A percentile compares a stretch with the other conserved stretches of the same genome.
Conservation (phyloP, 2,113 vertebrate species). For the Phyllostomus hastatus region DNA sequence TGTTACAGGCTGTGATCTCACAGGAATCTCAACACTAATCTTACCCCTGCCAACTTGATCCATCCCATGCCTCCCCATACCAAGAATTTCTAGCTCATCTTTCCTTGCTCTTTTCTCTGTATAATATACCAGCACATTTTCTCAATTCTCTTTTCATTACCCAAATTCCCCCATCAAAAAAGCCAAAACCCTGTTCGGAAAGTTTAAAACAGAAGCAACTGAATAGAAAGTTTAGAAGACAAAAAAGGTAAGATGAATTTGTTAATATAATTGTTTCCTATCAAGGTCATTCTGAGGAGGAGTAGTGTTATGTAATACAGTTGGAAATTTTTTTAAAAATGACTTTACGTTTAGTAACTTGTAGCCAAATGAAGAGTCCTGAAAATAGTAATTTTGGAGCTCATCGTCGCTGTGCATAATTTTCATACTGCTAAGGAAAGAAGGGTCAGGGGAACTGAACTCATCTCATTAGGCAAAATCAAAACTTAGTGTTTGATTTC, state of each 20-base stretch:
- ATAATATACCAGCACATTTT: not conserved
- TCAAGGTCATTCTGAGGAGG: not conserved
- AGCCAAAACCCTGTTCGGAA: not conserved
- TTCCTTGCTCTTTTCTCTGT: not conserved
- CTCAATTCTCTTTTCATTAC: not conserved
- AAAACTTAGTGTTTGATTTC: not conserved
- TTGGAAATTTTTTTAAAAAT: not conserved
- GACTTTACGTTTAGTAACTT: not conserved
- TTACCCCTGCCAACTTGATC: not conserved
- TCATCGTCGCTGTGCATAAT: not conserved
- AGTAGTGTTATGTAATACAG: not conserved
- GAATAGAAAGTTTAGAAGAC: not conserved
- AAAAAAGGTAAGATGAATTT: not conserved
- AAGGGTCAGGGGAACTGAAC: not conserved
- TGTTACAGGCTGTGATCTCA: not conserved
- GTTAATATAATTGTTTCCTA: not conserved
- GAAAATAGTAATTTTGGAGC: not conserved
- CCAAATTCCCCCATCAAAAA: not conserved
- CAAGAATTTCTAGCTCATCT: not conserved
- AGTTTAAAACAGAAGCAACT: not conserved
- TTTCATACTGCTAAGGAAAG: not conserved
- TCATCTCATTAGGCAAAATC: not conserved
- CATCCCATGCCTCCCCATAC: not conserved
- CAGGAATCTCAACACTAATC: not conserved
- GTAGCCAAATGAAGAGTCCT: not conserved